Base-by-base conservation (phyloP, 2,888 invertebrate genomes). In the Metellina segmentata region DNA sequence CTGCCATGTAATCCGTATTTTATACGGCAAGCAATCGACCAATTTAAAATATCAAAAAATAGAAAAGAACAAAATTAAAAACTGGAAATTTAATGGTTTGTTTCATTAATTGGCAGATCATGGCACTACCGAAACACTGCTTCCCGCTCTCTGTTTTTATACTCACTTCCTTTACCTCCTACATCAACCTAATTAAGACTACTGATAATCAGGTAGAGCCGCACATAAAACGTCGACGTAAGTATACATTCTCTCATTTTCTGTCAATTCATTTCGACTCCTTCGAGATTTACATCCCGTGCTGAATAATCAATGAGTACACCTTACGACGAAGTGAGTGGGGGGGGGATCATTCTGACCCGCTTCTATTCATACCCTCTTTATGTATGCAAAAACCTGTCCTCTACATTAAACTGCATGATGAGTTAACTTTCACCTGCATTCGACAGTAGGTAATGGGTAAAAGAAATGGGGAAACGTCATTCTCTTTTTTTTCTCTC, bases 341-440 rank as follows among this genome's bases (percentile, higher is more conserved):
- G 61, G 9, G 69, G n/a, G n/a, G 69, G 74, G 69, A 69, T 78
- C 75, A 61, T 48, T 81, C 53, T 91, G 91, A 91, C 91, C 91
- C 70, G 85, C 74, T 90, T 90, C 85, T 85, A 75, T 86, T 75
- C 49, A 49, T 19, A 78, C 34, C 49, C 34, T 8, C 49, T 72
- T 81, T 81, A 89, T 90, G 77, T 90, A 85, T 85, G 75, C 85
- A 81, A 82, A 87, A 81, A 81, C 86, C 75, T 72, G 86, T 87
- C 91, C 75, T 91, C 91, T 86, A 75, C 85, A 90, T 90, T 90
- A 81, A 81, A 86, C 75, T 69, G 48, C 72, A n/a, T 69, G 91
- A 91, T 91, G 86, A 75, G 81, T 87, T 91, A 87, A 91, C 91
- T 91, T 91, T 91, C 91, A 87, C 91, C 91, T 81, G 86, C 82